These are phyloP conservation scores for Agonopterix arenella DNA, from an alignment of 2,888 invertebrate species.

Conservation along the genomic window DNA sequence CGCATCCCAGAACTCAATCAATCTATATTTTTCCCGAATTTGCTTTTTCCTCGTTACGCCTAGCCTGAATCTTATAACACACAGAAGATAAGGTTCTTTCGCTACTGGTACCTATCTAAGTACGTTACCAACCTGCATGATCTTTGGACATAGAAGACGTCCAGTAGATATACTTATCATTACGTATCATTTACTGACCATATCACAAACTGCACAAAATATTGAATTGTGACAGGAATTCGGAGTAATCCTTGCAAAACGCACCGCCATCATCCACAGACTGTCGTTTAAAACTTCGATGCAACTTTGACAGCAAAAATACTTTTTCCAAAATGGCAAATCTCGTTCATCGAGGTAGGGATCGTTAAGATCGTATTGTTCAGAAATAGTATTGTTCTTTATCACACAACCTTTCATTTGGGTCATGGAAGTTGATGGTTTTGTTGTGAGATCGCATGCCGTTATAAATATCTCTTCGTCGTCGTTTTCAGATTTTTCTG, in stretches of 20 bases:
- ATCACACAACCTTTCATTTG: conserved; percentile 45
- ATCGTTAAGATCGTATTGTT: conserved; percentile 22
- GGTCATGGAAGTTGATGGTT: conserved; percentile 23
- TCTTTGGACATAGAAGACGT: too few relatives aligned
- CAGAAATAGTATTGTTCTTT: conserved; percentile 27
- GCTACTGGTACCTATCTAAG: too few relatives aligned
- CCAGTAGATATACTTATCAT: too few relatives aligned
- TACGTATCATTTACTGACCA: conserved; percentile 44
- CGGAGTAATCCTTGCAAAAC: conserved; percentile 48
- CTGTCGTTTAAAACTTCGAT: conserved; percentile 26
- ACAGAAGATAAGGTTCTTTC: too few relatives aligned
- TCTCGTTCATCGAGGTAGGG: conserved; percentile 14
- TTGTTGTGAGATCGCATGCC: conserved; percentile 47
- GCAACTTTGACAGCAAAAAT: conserved; percentile 38
- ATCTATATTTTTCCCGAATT: too few relatives aligned
- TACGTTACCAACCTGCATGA: too few relatives aligned
- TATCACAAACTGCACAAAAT: conserved; percentile 42
- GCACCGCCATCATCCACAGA: conserved; percentile 55
- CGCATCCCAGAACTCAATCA: too few relatives aligned
- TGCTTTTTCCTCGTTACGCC: too few relatives aligned
- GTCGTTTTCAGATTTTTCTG: conserved; percentile 35
- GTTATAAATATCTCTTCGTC: conserved; percentile 48
- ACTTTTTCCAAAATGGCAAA: conserved; percentile 36
- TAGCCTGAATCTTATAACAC: too few relatives aligned
- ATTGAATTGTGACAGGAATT: conserved; percentile 30